phyloP scores from a whole-genome alignment of 2,113 vertebrate genomes.

The Myrmecophaga tridactyla region DNA sequence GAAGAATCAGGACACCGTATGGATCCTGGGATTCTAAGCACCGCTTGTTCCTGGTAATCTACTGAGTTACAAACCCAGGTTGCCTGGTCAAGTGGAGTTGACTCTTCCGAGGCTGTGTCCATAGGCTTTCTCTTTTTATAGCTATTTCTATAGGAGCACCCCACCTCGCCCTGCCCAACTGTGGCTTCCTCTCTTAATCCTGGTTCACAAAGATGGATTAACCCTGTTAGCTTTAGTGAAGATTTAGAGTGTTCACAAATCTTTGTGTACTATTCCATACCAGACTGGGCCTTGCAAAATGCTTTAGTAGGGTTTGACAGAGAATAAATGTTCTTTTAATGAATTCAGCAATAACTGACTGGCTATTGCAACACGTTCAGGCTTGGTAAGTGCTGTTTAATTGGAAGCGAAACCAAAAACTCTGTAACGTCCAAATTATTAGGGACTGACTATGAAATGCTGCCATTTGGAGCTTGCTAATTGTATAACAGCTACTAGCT shows the following conservation, averaged over 20 bases:
- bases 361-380: background rate
- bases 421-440: background rate
- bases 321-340: background rate
- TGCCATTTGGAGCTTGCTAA: background rate
- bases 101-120: rapidly evolving
- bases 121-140: rapidly evolving
- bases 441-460: background rate
- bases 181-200: background rate
- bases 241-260: background rate
- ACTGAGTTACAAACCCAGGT: background rate
- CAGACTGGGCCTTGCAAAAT: background rate
- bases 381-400: background rate
- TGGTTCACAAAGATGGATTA: no score
- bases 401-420: background rate
- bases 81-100: background rate
- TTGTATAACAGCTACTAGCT: slow-evolving; percentile 33
- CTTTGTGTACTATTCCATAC: background rate
- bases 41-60: background rate
- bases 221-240: background rate
- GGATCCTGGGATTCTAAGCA: background rate
- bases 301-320: background rate
- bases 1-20: background rate
- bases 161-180: no score
- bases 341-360: background rate
- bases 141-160: background rate